Evolutionary conservation across 92 coral and sea anemone species (phyloP).

Genomic region (Pocillopora meandrina): DNA sequence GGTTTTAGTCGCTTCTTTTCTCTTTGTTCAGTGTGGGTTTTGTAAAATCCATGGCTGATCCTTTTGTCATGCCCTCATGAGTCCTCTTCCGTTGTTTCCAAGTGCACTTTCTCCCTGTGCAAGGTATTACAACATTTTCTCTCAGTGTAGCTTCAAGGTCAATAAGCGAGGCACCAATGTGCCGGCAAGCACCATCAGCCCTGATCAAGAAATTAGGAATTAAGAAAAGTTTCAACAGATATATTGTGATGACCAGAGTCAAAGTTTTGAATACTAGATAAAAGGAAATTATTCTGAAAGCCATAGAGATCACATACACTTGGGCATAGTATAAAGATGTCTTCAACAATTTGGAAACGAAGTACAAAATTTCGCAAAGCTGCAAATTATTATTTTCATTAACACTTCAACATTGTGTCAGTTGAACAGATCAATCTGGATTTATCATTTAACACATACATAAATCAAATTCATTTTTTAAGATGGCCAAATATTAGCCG

Average conservation of each 20-base stretch:
- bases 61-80: constrained; percentile 23
- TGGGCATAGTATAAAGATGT: constrained; percentile 16
- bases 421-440: constrained; percentile 7
- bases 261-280: constrained; percentile 18
- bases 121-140: constrained; percentile 25
- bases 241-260: constrained; percentile 13
- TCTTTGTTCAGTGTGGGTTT: constrained; percentile 22
- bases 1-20: constrained; percentile 34
- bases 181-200: constrained; percentile 50
- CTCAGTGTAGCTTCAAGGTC: constrained; percentile 32
- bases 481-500: constrained; percentile 17
- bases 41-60: constrained; percentile 31
- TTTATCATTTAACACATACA: constrained; percentile 9
- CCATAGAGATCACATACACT: constrained; percentile 9
- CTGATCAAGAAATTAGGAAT: constrained; percentile 26
- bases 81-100: constrained; percentile 35
- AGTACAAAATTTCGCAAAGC: constrained; percentile 16
- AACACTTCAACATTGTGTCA: constrained; percentile 15
- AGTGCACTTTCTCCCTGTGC: constrained; percentile 34
- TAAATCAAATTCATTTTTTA: constrained; percentile 4
- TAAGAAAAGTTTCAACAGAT: constrained; percentile 19
- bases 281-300: constrained; percentile 17
- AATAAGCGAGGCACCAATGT: constrained; percentile 37
- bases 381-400: background rate
- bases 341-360: constrained; percentile 13